Percentiles rank a stretch among this genome's conserved stretches.
Evolutionary conservation across 2,113 vertebrate genomes (phyloP).

Genomic region (Falcunculus frontatus): DNA sequence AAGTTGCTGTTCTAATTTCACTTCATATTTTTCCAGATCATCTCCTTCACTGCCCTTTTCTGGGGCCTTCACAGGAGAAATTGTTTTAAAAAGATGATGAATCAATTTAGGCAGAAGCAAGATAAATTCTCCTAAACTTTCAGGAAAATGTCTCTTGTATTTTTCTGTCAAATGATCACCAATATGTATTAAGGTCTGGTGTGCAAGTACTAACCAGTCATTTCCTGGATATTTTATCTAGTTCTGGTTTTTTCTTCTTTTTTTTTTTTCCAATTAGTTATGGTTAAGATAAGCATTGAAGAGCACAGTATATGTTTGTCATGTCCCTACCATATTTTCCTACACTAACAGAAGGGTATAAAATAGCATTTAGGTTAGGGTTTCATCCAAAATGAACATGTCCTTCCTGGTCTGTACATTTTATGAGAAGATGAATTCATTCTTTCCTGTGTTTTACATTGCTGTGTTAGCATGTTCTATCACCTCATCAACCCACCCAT

Average conservation of each 20-base stretch:
- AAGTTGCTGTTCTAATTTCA: slow-evolving; percentile 3
- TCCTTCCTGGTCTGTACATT: neutral
- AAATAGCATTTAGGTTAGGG: neutral
- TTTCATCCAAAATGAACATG: neutral
- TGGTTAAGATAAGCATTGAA: neutral
- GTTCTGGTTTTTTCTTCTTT: neutral
- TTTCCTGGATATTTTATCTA: neutral
- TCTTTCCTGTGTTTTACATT: neutral
- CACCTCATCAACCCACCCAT: neutral
- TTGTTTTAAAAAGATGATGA: slow-evolving; percentile 1
- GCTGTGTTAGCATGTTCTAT: neutral
- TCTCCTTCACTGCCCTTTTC: slow-evolving; percentile 15
- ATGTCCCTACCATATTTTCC: neutral
- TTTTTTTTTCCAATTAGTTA: neutral
- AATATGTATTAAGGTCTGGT: neutral
- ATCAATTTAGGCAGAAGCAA: slow-evolving; percentile 20
- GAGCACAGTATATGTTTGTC: neutral
- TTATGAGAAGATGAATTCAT: neutral
- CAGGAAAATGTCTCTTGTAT: neutral
- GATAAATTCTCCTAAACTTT: neutral
- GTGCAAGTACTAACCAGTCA: neutral
- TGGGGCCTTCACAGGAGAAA: neutral
- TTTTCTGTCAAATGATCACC: neutral
- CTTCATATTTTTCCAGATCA: neutral
- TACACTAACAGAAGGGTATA: neutral